phyloP scores from a whole-genome alignment of 2,797 vertebrate genomes.

The Sylvia borin region DNA sequence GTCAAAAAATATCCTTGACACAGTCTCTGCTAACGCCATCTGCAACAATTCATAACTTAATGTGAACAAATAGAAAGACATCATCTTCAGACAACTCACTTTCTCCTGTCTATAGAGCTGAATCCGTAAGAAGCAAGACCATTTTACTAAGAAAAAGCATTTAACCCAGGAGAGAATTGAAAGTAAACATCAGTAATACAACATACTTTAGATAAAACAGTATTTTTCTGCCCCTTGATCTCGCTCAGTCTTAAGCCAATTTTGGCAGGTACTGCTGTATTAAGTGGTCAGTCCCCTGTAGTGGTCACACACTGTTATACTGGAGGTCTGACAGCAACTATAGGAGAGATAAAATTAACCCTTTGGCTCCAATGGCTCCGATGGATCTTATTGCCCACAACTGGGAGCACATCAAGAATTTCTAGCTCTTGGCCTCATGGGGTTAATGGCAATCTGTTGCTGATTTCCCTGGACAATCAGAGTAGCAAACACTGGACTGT shows the following conservation, averaged over 20 bases:
- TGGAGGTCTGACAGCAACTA: slow-evolving; percentile 71
- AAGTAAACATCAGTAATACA: slow-evolving; percentile 47
- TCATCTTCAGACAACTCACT: not conserved
- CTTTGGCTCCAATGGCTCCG: slow-evolving; percentile 19
- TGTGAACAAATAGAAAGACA: not conserved
- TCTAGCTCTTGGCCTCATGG: slow-evolving; percentile 20
- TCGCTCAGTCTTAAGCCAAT: slow-evolving; percentile 66
- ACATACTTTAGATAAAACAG: slow-evolving; percentile 52
- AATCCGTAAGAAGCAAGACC: slow-evolving; percentile 1
- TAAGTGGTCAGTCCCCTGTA: slow-evolving; percentile 80
- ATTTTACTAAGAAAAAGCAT: slow-evolving; percentile 51
- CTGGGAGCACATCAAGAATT: slow-evolving; percentile 38
- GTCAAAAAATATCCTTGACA: not conserved
- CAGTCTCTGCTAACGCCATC: not conserved
- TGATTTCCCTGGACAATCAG: slow-evolving; percentile 78
- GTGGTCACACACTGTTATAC: slow-evolving; percentile 82
- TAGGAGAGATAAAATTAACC: slow-evolving; percentile 61
- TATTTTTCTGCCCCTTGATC: slow-evolving; percentile 66
- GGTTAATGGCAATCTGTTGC: slow-evolving; percentile 79
- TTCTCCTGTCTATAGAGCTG: not conserved
- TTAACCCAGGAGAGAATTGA: slow-evolving; percentile 41
- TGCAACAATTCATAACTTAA: not conserved
- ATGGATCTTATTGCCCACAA: not conserved
- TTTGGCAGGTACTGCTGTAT: slow-evolving; percentile 66
- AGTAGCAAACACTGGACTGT: slow-evolving; percentile 74